These are phyloP conservation scores for Acanthoscelides obtectus DNA, from an alignment of 2,888 invertebrate genomes.

Conservation along the genomic window DNA sequence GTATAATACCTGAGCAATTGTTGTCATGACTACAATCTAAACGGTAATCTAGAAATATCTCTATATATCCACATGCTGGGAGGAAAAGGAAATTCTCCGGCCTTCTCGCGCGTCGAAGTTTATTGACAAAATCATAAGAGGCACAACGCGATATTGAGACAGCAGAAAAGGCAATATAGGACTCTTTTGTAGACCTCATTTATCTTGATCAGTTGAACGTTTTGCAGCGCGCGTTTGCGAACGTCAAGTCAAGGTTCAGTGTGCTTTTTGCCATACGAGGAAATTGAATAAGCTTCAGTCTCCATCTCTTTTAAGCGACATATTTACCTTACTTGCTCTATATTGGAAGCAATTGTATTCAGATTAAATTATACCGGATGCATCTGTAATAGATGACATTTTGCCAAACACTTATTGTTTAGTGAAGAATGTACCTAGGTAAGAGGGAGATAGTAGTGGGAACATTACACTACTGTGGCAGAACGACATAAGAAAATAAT, in stretches of 20 bases:
- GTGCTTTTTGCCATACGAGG: neutral
- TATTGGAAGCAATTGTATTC: neutral
- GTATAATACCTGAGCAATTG: too few relatives aligned
- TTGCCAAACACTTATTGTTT: too few relatives aligned
- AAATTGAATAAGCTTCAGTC: neutral
- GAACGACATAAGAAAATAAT: too few relatives aligned
- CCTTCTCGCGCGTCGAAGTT: neutral
- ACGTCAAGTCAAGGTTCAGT: neutral
- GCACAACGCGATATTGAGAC: neutral
- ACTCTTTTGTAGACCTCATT: constrained; percentile 35
- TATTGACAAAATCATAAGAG: neutral
- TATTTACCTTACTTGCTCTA: neutral
- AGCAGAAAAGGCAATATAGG: constrained; percentile 4
- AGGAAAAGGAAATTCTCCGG: neutral
- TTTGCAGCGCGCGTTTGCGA: constrained; percentile 30
- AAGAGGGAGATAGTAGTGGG: too few relatives aligned
- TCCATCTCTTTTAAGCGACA: too few relatives aligned
- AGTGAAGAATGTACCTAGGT: too few relatives aligned
- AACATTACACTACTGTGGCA: too few relatives aligned
- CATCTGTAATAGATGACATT: too few relatives aligned
- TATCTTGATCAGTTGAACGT: constrained; percentile 44
- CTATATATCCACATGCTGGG: neutral
- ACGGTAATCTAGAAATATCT: too few relatives aligned
- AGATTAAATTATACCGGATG: too few relatives aligned
- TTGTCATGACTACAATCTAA: too few relatives aligned